Conservation (phyloP, 2,888 invertebrate genomes). For the Geotrupes spiniger region DNA sequence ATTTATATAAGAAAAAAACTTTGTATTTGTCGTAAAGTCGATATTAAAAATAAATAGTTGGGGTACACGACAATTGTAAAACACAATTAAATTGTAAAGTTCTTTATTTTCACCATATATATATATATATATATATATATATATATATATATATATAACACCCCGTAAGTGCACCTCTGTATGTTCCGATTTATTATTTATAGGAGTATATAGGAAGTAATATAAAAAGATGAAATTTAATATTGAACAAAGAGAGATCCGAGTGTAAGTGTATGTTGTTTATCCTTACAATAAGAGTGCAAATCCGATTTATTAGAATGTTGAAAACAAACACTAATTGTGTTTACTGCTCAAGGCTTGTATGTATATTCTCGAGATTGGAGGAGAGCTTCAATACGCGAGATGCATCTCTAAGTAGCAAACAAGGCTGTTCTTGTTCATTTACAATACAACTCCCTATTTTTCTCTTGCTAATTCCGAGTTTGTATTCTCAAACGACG, state of each 20-base stretch:
- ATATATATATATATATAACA: no score
- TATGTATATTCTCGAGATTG: conserved; percentile 43
- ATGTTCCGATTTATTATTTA: no score
- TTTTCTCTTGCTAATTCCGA: conserved; percentile 45
- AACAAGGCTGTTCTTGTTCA: conserved; percentile 33
- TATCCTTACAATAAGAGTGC: conserved; percentile 36
- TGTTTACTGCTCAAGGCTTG: conserved; percentile 44
- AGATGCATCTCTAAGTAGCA: conserved; percentile 41
- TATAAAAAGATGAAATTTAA: conserved; percentile 6
- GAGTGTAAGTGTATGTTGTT: conserved; percentile 22
- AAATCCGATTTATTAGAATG: conserved; percentile 47
- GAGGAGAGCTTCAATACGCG: conserved; percentile 39
- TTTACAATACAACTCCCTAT: conserved; percentile 42
- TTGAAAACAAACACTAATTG: conserved; percentile 48
- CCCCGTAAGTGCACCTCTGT: no score
- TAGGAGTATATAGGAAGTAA: no score
- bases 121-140: no score
- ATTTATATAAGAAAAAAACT: no score
- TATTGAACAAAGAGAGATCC: conserved; percentile 1
- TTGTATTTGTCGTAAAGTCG: no score
- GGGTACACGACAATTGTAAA: no score
- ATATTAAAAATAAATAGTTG: no score
- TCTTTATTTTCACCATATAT: no score
- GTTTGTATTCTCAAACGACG: conserved; percentile 45
- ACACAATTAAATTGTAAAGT: no score